Conservation (phyloP, 2,113 vertebrate genomes). For the Sterna hirundo region DNA sequence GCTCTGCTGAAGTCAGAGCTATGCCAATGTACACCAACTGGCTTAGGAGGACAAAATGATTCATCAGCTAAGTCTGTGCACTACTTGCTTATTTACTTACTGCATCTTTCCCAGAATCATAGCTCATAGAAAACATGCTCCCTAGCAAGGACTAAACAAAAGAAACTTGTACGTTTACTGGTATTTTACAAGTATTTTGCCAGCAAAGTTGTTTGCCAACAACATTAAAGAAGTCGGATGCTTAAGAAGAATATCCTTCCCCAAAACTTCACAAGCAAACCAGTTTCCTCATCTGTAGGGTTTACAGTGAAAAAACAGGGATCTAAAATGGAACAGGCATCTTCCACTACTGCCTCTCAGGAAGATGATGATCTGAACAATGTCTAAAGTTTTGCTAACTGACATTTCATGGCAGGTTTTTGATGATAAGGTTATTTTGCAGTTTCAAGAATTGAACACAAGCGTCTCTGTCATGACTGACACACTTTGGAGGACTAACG, state of each 20-base stretch:
- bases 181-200: background rate
- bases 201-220: background rate
- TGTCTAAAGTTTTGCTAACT: background rate
- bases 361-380: background rate
- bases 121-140: background rate
- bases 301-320: background rate
- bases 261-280: background rate
- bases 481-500: background rate
- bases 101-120: background rate
- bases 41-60: background rate
- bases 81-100: background rate
- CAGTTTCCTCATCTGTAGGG: background rate
- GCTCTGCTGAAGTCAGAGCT: background rate
- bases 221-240: background rate
- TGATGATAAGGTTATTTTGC: background rate
- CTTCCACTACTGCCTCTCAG: background rate
- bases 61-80: background rate
- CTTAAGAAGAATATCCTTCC: background rate
- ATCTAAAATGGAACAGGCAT: background rate
- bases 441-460: background rate
- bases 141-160: background rate
- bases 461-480: background rate
- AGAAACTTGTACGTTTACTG: background rate
- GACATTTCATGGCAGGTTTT: background rate
- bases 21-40: background rate